Evolutionary conservation across 92 coral and sea anemone species (phyloP).

Genomic region (Epizoanthus illoricatus): DNA sequence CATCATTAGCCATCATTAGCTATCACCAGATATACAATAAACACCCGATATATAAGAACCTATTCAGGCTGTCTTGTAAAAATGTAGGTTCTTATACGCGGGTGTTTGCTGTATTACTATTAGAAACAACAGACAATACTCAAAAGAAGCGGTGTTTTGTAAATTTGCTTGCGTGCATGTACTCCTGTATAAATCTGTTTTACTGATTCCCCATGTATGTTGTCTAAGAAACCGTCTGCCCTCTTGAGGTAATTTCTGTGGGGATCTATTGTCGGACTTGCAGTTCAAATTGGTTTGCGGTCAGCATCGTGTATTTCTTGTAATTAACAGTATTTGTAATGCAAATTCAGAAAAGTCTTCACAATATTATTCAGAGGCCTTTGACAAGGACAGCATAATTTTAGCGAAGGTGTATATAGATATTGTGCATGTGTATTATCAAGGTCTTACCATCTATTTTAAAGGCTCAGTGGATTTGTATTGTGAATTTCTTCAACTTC

Average conservation of each 20-base stretch:
- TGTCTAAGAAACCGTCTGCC: background rate
- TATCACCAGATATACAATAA: no score
- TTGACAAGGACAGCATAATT: background rate
- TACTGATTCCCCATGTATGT: background rate
- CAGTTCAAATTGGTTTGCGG: background rate
- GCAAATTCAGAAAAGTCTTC: background rate
- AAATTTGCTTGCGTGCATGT: no score
- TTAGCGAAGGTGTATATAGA: background rate
- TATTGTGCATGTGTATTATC: no score
- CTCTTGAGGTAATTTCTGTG: background rate
- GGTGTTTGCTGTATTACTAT: no score
- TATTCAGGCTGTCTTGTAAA: no score
- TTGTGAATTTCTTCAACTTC: background rate
- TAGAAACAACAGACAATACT: no score
- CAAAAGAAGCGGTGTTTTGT: no score
- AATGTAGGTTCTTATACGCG: no score
- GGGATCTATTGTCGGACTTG: background rate
- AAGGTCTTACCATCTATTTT: background rate
- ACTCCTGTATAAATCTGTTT: no score
- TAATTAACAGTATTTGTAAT: conserved; percentile 3
- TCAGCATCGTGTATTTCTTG: background rate
- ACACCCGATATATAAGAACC: no score
- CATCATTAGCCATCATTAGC: no score
- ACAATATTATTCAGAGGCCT: background rate
- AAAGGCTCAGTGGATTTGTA: no score